Conservation (phyloP, 1,140 invertebrate species). For the Cydia fagiglandana region DNA sequence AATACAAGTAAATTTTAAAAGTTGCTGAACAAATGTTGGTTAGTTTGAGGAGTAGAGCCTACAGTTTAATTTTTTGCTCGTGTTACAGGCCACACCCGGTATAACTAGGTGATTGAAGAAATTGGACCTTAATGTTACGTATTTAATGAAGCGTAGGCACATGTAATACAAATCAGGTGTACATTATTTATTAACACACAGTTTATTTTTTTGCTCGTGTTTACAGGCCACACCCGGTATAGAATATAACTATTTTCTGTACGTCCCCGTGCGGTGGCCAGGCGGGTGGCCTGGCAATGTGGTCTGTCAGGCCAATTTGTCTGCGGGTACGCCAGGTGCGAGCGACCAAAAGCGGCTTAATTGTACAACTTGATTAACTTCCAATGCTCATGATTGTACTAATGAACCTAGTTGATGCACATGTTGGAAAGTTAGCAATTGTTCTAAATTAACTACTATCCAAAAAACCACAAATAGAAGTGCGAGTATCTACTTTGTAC, state of each 20-base stretch:
- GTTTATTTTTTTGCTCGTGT: too few relatives aligned
- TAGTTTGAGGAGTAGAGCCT: too few relatives aligned
- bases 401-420: slow-evolving; percentile 11
- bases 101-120: background rate
- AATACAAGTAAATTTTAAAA: too few relatives aligned
- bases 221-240: too few relatives aligned
- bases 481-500: too few relatives aligned
- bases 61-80: too few relatives aligned
- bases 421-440: background rate
- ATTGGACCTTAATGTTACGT: background rate
- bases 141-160: background rate
- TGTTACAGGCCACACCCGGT: too few relatives aligned
- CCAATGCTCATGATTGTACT: slow-evolving; percentile 26
- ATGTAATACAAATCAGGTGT: too few relatives aligned
- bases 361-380: slow-evolving; percentile 29
- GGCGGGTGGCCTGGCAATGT: slow-evolving; percentile 12
- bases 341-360: slow-evolving; percentile 1
- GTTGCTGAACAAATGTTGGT: too few relatives aligned
- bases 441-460: slow-evolving; percentile 4
- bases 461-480: background rate
- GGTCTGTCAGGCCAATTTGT: slow-evolving; percentile 18
- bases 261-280: slow-evolving; percentile 2
- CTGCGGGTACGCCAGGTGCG: slow-evolving; percentile 16
- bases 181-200: too few relatives aligned
- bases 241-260: slow-evolving; percentile 5